Conservation (phyloP, 1,140 invertebrate genomes). For the Popillia japonica region DNA sequence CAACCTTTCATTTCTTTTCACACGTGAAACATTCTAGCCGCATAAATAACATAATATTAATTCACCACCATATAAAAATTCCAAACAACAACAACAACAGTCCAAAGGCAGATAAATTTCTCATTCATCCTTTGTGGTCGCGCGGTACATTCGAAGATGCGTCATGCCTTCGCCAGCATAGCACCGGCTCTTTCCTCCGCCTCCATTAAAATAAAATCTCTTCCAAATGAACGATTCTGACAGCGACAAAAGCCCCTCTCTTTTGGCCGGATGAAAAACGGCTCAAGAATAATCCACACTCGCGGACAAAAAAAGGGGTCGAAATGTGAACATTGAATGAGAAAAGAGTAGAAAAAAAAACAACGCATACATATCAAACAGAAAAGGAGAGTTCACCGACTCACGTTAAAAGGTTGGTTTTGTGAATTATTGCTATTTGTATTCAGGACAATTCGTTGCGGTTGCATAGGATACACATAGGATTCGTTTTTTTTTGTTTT, state of each 20-base stretch:
- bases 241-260: conserved; percentile 28
- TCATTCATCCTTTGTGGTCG: conserved; percentile 17
- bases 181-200: conserved; percentile 19
- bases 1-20: neutral
- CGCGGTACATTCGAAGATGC: conserved; percentile 7
- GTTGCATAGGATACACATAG: conserved; percentile 7
- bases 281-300: conserved; percentile 23
- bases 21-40: neutral
- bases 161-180: neutral
- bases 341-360: neutral
- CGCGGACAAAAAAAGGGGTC: conserved; percentile 30
- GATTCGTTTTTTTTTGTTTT: conserved; percentile 10
- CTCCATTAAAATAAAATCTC: conserved; percentile 33
- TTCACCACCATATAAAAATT: conserved; percentile 32
- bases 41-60: conserved; percentile 32
- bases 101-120: conserved; percentile 28
- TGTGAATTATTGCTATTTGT: conserved; percentile 38
- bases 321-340: conserved; percentile 32
- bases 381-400: conserved; percentile 18
- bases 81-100: conserved; percentile 27
- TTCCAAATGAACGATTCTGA: conserved; percentile 33
- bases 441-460: conserved; percentile 38
- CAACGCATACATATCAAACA: conserved; percentile 23
- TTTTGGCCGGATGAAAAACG: conserved; percentile 20
- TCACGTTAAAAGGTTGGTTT: conserved; percentile 37